Evolutionary conservation across 2,888 invertebrate species (phyloP).

Genomic region (Phrixothrix hirtus): DNA sequence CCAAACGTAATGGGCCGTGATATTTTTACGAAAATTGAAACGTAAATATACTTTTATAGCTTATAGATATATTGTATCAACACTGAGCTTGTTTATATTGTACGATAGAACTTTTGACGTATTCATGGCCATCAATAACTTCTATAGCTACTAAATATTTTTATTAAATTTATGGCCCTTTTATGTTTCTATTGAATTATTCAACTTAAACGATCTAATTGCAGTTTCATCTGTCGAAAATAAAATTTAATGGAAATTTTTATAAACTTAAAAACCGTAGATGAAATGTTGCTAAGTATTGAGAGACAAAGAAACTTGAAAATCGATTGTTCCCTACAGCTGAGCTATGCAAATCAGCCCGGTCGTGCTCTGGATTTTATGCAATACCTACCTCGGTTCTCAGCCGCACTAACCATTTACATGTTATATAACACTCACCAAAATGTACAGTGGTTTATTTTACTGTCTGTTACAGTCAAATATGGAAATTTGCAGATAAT

Average conservation of each 20-base stretch:
- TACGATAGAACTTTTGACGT: background rate
- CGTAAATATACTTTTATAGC: conserved; percentile 55
- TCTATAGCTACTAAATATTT: too few species aligned
- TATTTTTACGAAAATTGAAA: conserved; percentile 56
- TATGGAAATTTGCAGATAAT: too few species aligned
- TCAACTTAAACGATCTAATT: too few species aligned
- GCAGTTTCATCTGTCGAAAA: too few species aligned
- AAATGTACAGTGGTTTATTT: conserved; percentile 10
- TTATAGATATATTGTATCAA: conserved; percentile 23
- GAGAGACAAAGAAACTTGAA: conserved; percentile 37
- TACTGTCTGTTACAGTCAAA: too few species aligned
- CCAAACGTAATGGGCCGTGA: conserved; percentile 54
- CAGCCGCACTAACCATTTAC: conserved; percentile 29
- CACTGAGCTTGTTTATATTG: conserved; percentile 17
- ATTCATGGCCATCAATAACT: background rate
- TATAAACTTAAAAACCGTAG: too few species aligned
- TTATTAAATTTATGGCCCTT: too few species aligned
- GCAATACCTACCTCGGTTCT: conserved; percentile 40
- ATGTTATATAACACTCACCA: conserved; percentile 27
- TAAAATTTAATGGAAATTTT: too few species aligned
- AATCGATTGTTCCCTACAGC: conserved; percentile 57
- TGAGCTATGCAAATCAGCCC: conserved; percentile 58
- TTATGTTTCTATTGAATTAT: too few species aligned
- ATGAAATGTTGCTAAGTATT: too few species aligned
- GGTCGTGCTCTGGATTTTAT: conserved; percentile 58